Conservation (phyloP, 1,140 invertebrate species). For the Danaus melanippus region DNA sequence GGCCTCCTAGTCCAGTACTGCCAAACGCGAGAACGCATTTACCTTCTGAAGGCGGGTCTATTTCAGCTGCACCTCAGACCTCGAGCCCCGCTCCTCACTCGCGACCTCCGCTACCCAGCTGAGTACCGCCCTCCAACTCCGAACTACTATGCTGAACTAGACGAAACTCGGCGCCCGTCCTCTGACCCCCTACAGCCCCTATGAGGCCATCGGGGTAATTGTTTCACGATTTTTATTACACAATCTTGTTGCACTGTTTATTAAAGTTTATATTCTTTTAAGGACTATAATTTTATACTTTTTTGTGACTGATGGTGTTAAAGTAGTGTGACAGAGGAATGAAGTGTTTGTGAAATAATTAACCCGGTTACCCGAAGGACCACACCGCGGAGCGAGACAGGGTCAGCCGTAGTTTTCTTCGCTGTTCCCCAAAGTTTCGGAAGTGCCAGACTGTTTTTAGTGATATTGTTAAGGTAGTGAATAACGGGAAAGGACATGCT, state of each 20-base stretch:
- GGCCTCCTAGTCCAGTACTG: constrained; percentile 81
- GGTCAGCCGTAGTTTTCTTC: constrained; percentile 66
- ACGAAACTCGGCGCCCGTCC: constrained; percentile 68
- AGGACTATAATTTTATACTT: neutral
- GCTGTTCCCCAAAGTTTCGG: constrained; percentile 67
- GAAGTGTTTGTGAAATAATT: constrained; percentile 50
- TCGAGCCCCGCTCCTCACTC: constrained; percentile 56
- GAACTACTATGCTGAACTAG: constrained; percentile 72
- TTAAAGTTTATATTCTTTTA: no score
- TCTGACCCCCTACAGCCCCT: constrained; percentile 49
- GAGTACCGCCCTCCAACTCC: constrained; percentile 71
- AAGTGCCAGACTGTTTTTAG: constrained; percentile 64
- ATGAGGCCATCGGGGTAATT: constrained; percentile 45
- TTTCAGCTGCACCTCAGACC: constrained; percentile 55
- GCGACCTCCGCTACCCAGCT: constrained; percentile 67
- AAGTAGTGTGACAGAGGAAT: constrained; percentile 19
- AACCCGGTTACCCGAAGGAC: constrained; percentile 41
- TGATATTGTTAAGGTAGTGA: constrained; percentile 66
- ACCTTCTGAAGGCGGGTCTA: constrained; percentile 78
- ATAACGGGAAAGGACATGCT: constrained; percentile 51
- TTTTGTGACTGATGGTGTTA: constrained; percentile 23
- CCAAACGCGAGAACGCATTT: constrained; percentile 81
- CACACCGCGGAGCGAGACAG: constrained; percentile 50
- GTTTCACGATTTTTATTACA: constrained; percentile 39
- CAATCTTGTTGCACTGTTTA: constrained; percentile 8